phyloP scores from a whole-genome alignment of 2,888 invertebrate genomes.

The Noctuana brunneofusca region DNA sequence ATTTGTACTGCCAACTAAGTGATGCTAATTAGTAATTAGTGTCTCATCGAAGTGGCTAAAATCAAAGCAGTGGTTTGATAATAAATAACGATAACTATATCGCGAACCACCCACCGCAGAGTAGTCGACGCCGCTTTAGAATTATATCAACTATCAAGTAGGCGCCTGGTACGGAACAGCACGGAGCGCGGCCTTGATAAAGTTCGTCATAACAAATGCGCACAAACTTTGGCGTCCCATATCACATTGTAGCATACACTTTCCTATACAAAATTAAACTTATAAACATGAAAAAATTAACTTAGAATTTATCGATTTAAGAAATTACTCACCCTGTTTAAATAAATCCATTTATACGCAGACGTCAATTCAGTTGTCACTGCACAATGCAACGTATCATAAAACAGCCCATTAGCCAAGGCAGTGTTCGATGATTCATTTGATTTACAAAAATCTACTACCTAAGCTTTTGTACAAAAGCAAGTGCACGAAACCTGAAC shows the following conservation, averaged over 20 bases:
- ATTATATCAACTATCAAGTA: conserved; percentile 41
- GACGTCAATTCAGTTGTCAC: conserved; percentile 34
- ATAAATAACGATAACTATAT: conserved; percentile 54
- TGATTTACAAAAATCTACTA: conserved; percentile 1
- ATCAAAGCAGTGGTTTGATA: conserved; percentile 47
- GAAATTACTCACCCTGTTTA: conserved; percentile 55
- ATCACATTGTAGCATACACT: neutral
- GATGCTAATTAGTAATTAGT: conserved; percentile 4
- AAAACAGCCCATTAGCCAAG: too few species aligned
- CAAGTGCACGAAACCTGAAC: neutral
- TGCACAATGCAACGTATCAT: conserved; percentile 33
- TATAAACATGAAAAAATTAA: neutral
- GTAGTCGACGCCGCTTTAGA: conserved; percentile 49
- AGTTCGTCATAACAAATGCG: conserved; percentile 54
- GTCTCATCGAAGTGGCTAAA: conserved; percentile 1
- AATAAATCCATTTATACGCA: conserved; percentile 57
- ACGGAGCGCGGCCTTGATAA: conserved; percentile 77
- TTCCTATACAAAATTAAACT: neutral
- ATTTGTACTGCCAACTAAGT: conserved; percentile 28
- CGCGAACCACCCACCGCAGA: conserved; percentile 68
- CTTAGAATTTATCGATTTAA: neutral
- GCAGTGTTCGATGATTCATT: conserved; percentile 24
- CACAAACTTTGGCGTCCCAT: neutral
- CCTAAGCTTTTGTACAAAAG: neutral
- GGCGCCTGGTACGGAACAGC: conserved; percentile 71